A percentile compares a stretch with the other conserved stretches of the same genome.
Conservation (phyloP, 2,113 vertebrate species). For the Pan troglodytes region DNA sequence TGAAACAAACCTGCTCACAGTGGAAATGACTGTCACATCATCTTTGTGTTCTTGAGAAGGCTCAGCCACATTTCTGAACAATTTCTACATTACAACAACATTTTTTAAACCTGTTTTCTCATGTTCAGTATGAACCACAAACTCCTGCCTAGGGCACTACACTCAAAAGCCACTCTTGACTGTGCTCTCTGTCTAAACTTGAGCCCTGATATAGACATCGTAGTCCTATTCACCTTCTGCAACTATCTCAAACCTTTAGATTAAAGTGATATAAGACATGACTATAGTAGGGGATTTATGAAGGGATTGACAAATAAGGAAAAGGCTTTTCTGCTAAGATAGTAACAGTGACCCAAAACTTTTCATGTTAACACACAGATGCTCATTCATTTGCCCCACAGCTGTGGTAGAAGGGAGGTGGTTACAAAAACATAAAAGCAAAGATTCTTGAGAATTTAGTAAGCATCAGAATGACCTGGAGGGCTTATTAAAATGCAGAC, state of each 20-base stretch:
- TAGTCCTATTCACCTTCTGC: background rate
- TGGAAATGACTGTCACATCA: background rate
- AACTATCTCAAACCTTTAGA: background rate
- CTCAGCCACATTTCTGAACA: constrained; percentile 17
- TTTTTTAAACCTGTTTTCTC: background rate
- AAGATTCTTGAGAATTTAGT: background rate
- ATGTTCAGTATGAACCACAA: background rate
- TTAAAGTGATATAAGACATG: background rate
- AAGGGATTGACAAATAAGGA: background rate
- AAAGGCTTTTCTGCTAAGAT: background rate
- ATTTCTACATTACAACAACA: constrained; percentile 6
- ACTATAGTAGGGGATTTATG: background rate
- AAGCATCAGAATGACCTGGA: background rate
- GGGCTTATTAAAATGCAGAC: background rate
- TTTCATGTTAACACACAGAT: background rate
- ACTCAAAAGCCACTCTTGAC: background rate
- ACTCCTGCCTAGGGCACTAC: background rate
- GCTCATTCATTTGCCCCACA: background rate
- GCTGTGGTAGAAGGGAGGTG: background rate
- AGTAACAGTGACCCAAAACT: background rate
- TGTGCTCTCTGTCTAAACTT: background rate
- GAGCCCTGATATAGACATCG: too few relatives aligned
- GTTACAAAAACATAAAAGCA: background rate
- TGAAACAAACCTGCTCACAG: background rate
- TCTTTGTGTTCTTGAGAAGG: background rate